Evolutionary conservation across 1,140 invertebrate species (phyloP), one percentile per base, ranked within the genome.

Genomic region (Mamestra configurata): DNA sequence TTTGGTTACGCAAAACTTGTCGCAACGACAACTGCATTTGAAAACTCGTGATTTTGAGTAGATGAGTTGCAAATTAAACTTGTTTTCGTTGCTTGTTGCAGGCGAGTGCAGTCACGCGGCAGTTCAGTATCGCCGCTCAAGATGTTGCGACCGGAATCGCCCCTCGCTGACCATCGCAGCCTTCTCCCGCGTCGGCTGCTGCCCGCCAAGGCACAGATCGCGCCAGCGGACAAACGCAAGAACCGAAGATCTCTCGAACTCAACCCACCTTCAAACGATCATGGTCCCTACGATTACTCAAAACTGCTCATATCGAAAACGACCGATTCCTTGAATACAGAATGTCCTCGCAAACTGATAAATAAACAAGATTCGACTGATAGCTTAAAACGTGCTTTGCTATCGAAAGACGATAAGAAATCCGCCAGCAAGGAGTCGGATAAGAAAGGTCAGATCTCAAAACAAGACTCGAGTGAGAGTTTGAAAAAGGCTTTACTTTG

Each of bases 251-350:
- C 93, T 37, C 88, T 95, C 10, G 93, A 95, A 84, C 88, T 95
- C 46, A 93, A 94, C 82, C 92, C 92, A 15, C 86, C 92, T 35
- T 82, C 89, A 77, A 87, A 86, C 77, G 93, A 95, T 5, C 91
- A 94, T 68, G 83, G 86, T 37, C 82, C 89, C 0, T 94, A 95
- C 82, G 93, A 95, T 68, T 95, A 93, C 66, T 93, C 93, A 1
- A 95, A 95, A 86, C 87, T 95, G 0, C 90, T 95, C 61, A 94
- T 95, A 79, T 95, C 93, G 10, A 94, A 94, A 88, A 94, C 93
- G 35, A 93, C 93, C 31, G 93, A 95, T 77, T 94, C 93, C 15
- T 85, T 95, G 4, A 95, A 93, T 79, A 90, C 93, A 51, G 92
- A 94, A 82, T 94, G 91, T 57, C 93, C 92, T 1, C 81, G 92